These are phyloP conservation scores for Ceryle rudis DNA, from an alignment of 2,797 vertebrate genomes.

Conservation along the genomic window DNA sequence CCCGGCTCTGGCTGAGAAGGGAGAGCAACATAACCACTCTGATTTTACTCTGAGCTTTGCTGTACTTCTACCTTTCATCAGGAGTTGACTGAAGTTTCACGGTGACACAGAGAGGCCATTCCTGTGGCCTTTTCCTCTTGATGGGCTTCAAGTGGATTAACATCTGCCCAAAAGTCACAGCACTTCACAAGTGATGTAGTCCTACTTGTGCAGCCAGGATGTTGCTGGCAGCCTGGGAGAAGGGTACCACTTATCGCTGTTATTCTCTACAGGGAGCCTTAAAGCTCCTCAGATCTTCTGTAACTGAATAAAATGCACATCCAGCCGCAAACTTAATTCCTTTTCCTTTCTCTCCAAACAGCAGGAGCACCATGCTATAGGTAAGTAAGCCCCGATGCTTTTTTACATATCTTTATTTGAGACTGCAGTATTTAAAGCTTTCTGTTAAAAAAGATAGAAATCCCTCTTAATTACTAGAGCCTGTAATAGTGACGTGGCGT, in stretches of 20 bases:
- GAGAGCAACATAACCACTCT: not conserved
- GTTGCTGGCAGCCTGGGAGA: not conserved
- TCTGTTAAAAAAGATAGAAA: not conserved
- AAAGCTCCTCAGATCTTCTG: not conserved
- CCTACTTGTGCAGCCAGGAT: not conserved
- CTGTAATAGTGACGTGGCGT: not conserved
- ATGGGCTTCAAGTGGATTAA: not conserved
- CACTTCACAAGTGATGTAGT: not conserved
- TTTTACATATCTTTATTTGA: not conserved
- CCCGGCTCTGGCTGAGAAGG: not conserved
- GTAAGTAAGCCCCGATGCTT: not conserved
- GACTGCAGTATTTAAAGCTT: not conserved
- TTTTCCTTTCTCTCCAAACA: not conserved
- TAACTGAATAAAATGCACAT: not conserved
- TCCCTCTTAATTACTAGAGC: slow-evolving; percentile 28
- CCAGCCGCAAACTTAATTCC: not conserved
- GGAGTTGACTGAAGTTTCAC: not conserved
- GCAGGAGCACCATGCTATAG: not conserved
- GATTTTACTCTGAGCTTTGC: not conserved
- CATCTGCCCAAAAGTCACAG: not conserved
- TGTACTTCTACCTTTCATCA: not conserved
- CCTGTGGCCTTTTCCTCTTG: not conserved
- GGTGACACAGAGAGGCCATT: not conserved
- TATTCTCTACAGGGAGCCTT: not conserved
- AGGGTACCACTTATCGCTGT: not conserved